phyloP scores from a whole-genome alignment of 2,113 vertebrate species.

The Melanocharis versteri region DNA sequence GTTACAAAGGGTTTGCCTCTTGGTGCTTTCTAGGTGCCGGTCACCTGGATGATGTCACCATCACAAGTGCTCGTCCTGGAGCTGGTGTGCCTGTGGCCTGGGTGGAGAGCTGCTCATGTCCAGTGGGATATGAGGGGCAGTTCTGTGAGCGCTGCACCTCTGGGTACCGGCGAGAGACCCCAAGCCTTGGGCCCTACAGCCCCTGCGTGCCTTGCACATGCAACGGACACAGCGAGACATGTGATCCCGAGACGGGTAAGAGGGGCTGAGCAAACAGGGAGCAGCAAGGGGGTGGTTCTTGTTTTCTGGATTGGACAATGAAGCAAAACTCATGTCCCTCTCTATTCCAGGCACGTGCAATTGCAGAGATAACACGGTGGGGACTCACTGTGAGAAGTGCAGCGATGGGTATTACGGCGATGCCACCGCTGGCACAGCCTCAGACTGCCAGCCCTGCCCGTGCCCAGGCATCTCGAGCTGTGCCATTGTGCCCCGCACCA shows the following conservation, averaged over 20 bases:
- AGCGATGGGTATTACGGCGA: slow-evolving; percentile 91
- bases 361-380: slow-evolving; percentile 88
- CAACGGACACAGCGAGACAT: slow-evolving; percentile 89
- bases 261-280: background rate
- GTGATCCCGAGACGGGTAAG: slow-evolving; percentile 83
- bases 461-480: slow-evolving; percentile 88
- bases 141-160: slow-evolving; percentile 88
- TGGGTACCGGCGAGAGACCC: slow-evolving; percentile 83
- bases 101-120: slow-evolving; percentile 94
- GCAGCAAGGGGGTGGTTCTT: background rate
- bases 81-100: slow-evolving; percentile 79
- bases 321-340: background rate
- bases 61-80: slow-evolving; percentile 80
- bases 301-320: too few relatives aligned
- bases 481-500: slow-evolving; percentile 84
- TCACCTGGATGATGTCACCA: slow-evolving; percentile 85
- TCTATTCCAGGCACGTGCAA: slow-evolving; percentile 78
- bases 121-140: slow-evolving; percentile 87
- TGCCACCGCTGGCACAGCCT: slow-evolving; percentile 75
- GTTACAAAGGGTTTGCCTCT: background rate
- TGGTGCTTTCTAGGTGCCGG: slow-evolving; percentile 77
- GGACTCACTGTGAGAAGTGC: slow-evolving; percentile 90
- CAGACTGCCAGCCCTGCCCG: slow-evolving; percentile 86
- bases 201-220: slow-evolving; percentile 88
- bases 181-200: slow-evolving; percentile 82